Evolutionary conservation across 1,140 invertebrate species (phyloP), one percentile per base, ranked within the genome.

Genomic region (Cheumatopsyche charites): DNA sequence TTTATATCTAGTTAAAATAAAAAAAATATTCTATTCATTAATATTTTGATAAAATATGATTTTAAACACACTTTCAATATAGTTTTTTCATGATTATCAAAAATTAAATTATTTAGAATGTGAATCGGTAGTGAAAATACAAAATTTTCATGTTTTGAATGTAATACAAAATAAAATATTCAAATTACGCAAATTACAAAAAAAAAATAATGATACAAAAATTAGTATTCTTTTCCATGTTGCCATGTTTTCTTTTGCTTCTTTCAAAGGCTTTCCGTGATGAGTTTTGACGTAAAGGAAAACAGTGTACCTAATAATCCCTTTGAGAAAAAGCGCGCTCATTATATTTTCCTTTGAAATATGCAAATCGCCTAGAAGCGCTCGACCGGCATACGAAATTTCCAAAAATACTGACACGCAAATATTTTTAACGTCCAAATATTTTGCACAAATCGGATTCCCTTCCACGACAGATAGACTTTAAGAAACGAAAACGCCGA

Each of bases 301-400:
- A 68, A 68, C 67, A 68, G 43, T 68, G 42, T 61, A 68, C 67
- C 47, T 68, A 68, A 68, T 68, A 68, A 68, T 68, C 49, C 49
- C 49, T 58, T 41, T 58, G 36, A 36, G 49, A 49, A 68, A 68
- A 61, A 68, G 63, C 63, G 42, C 23, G n/a, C 67, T 68, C 67
- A 68, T 68, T 68, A 68, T 68, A 68, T 68, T 68, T 68, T 68
- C 47, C 67, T 55, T 58, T 55, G 52, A 55, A 68, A 68, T 68
- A 58, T 68, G 67, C 36, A 63, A 41, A 63, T 41, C 29, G 55
- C 55, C 21, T 23, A 2, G 23, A 58, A 58, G 25, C 55, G 12
- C 55, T 25, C 55, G 25, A 25, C 55, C 23, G 55, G 55, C 55
- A 58, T 58, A 58, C 55, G 19, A 58, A 58, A 58, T 58, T 58